These are phyloP conservation scores for Morbakka virulenta DNA, from an alignment of 30 jellyfish, hydroid and myxozoan genomes.

Conservation along the genomic window DNA sequence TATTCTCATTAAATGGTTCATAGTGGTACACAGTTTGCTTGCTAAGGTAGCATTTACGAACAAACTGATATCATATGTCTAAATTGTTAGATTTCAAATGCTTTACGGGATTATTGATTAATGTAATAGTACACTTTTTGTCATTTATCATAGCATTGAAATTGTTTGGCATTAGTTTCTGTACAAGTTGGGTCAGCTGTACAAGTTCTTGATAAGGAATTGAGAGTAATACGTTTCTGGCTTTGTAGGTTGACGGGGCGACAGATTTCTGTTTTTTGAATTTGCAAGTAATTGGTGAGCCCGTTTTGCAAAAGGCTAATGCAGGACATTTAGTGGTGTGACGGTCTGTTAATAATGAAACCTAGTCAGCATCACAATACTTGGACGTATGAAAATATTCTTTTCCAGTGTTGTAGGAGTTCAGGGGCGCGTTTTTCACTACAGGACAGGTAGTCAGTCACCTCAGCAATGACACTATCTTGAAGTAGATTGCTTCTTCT, in stretches of 20 bases:
- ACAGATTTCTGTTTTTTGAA: slow-evolving; percentile 23
- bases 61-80: slow-evolving; percentile 28
- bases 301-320: slow-evolving; percentile 12
- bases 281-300: slow-evolving; percentile 41
- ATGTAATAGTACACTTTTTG: slow-evolving; percentile 39
- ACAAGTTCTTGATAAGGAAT: slow-evolving; percentile 17
- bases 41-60: slow-evolving; percentile 11
- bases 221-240: slow-evolving; percentile 27
- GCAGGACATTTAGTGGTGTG: slow-evolving; percentile 29
- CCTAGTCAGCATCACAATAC: slow-evolving; percentile 76
- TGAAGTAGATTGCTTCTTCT: too few relatives aligned
- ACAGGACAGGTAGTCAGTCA: too few relatives aligned
- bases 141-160: background rate
- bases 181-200: background rate
- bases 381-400: too few relatives aligned
- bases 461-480: too few relatives aligned
- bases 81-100: slow-evolving; percentile 16
- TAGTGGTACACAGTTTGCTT: background rate
- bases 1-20: slow-evolving; percentile 18
- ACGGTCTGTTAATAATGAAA: slow-evolving; percentile 30
- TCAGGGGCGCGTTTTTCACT: too few relatives aligned
- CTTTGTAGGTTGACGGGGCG: slow-evolving; percentile 42
- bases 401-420: too few relatives aligned
- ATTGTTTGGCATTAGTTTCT: background rate
- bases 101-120: slow-evolving; percentile 6